These are phyloP conservation scores for Lucilia sericata DNA, from an alignment of 1,140 invertebrate species.

Conservation along the genomic window DNA sequence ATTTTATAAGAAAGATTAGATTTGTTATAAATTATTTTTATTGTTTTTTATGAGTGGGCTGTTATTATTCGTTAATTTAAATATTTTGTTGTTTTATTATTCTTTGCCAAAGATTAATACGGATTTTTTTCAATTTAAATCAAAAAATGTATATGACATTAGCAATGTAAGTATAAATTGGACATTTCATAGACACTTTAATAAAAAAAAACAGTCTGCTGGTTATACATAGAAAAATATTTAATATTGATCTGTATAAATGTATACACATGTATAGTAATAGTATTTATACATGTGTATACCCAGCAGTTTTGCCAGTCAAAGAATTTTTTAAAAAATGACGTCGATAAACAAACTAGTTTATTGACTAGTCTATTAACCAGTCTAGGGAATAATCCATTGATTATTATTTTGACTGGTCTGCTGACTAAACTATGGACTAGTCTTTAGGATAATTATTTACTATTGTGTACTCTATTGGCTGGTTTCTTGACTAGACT, in stretches of 20 bases:
- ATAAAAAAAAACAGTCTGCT: not conserved
- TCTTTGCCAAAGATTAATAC: not conserved
- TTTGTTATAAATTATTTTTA: not conserved
- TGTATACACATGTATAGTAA: not conserved
- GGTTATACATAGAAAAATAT: not conserved
- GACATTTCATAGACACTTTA: constrained; percentile 2
- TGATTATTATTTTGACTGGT: no score
- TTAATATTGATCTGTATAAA: not conserved
- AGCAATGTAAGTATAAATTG: not conserved
- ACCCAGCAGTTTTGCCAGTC: not conserved
- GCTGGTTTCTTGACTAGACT: no score
- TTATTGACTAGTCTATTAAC: no score
- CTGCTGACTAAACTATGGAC: no score
- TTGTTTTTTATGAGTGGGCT: not conserved
- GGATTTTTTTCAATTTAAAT: constrained; percentile 12
- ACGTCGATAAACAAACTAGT: no score
- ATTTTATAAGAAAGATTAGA: no score
- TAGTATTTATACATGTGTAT: not conserved
- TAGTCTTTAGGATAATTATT: no score
- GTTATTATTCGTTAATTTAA: constrained; percentile 1
- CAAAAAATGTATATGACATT: constrained; percentile 1
- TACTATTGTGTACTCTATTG: no score
- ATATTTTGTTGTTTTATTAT: not conserved
- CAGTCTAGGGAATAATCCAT: no score
- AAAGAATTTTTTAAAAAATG: no score